Base-by-base conservation (phyloP, 2,113 vertebrate species). In the Megalops atlanticus region DNA sequence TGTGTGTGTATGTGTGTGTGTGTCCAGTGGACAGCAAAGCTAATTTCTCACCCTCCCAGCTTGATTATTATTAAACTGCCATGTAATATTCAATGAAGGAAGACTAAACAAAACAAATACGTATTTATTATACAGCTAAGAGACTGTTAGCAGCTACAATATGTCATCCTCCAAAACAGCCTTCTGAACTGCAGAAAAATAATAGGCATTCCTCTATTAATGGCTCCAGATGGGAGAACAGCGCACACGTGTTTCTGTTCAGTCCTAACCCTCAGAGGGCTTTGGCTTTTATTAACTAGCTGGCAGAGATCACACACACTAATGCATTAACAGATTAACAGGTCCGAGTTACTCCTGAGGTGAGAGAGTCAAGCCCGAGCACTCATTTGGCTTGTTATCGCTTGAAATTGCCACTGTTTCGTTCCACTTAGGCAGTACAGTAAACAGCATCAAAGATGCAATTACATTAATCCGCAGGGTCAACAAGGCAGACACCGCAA, bases 401-500 rank as follows among this genome's bases (percentile, higher is more conserved):
- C 45, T 38, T 76, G 77, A 79, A 78, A 72, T 74, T 47, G 78
- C 58, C 39, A 52, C 73, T 21, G 24, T 81, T 79, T 49, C 33
- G 35, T n/a, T 77, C 79, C 80, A 80, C 85, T 86, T 81, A 85
- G 54, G 79, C 75, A 49, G n/a, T 73, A 64, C 80, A 85, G 83
- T 87, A 89, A 88, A 89, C 84, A 80, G 76, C 85, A 86, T 87
- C 86, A 85, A 77, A 76, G 75, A 71, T 82, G 80, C 84, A 86
- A 85, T 86, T 87, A 86, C 87, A 86, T 77, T 73, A 85, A 82
- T 89, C 82, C 69, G 71, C 35, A 49, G 76, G 76, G 84, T 85
- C 84, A 87, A 86, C 81, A 47, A 81, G 74, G 71, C 84, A 82
- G 80, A 78, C 69, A 36, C 75, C 80, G 72, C 77, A 82, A 82